A percentile compares a stretch with the other conserved stretches of the same genome.
These are phyloP conservation scores for Poeciliopsis turrubarensis DNA, from an alignment of 2,113 vertebrate species.

Conservation along the genomic window DNA sequence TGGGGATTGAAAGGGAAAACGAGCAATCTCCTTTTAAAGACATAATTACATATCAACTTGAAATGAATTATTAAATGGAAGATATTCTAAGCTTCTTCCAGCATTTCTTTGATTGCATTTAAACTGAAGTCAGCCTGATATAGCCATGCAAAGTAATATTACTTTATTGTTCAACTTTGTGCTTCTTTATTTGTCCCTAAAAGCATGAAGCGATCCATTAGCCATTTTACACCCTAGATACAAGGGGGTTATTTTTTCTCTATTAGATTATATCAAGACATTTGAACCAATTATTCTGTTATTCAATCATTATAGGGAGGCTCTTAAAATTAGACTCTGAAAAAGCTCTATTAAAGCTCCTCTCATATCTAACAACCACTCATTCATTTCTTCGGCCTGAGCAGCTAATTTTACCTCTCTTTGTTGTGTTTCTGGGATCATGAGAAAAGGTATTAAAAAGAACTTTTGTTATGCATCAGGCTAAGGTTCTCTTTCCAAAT, in stretches of 20 bases:
- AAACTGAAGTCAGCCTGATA: not conserved
- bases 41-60: not conserved
- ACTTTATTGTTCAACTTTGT: not conserved
- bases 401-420: constrained; percentile 12
- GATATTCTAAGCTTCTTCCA: not conserved
- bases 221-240: not conserved
- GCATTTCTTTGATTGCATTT: not conserved
- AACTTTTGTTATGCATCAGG: constrained; percentile 49
- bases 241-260: not conserved
- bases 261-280: not conserved
- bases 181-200: not conserved
- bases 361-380: not conserved
- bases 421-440: constrained; percentile 6
- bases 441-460: constrained; percentile 16
- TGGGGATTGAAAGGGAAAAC: not conserved
- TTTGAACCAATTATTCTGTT: not conserved
- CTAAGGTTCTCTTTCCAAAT: constrained; percentile 31
- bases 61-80: not conserved
- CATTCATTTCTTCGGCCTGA: not conserved
- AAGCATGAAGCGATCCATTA: not conserved
- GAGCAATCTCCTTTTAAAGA: not conserved
- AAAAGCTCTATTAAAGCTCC: not conserved
- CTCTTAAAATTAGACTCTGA: not conserved
- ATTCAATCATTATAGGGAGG: not conserved
- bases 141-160: not conserved